These are phyloP conservation scores for Drosophila bocqueti DNA, from an alignment of 1,140 invertebrate genomes.

Conservation along the genomic window DNA sequence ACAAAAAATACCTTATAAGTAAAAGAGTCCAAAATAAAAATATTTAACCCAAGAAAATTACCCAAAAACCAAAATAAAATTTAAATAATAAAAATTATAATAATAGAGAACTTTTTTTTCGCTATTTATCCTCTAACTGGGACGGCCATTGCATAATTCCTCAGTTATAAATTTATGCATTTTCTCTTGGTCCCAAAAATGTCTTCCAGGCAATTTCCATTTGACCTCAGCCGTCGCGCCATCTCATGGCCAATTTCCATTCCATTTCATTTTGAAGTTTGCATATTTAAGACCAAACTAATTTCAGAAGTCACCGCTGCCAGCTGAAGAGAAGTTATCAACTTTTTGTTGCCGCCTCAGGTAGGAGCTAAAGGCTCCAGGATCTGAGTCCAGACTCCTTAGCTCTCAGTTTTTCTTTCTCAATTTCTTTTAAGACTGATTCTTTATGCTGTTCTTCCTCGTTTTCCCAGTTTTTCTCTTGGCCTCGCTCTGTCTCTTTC, in stretches of 20 bases:
- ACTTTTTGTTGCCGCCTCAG: conserved; percentile 34
- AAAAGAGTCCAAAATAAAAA: too few relatives aligned
- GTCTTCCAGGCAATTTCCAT: conserved; percentile 15
- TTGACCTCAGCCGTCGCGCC: background rate
- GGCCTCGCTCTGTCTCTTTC: background rate
- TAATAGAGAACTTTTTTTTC: too few relatives aligned
- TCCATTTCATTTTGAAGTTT: conserved; percentile 47
- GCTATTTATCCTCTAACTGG: too few relatives aligned
- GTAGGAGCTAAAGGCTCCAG: conserved; percentile 7
- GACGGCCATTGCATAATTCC: background rate
- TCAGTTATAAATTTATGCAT: conserved; percentile 21
- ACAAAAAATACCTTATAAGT: too few relatives aligned
- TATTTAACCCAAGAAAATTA: too few relatives aligned
- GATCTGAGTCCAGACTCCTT: background rate
- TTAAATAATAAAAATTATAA: too few relatives aligned
- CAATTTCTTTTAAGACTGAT: conserved; percentile 7
- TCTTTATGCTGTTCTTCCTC: conserved; percentile 24
- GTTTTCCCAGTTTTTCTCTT: background rate
- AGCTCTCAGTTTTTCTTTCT: conserved; percentile 6
- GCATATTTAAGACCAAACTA: conserved; percentile 44
- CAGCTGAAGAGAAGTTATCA: conserved; percentile 38
- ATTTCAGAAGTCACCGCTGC: conserved; percentile 38
- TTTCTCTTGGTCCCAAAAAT: background rate
- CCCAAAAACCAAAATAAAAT: too few relatives aligned
- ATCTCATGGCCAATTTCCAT: conserved; percentile 28